A percentile compares a stretch with the other conserved stretches of the same genome.
Conservation (phyloP, 2,797 vertebrate genomes). For the Artibeus lituratus region DNA sequence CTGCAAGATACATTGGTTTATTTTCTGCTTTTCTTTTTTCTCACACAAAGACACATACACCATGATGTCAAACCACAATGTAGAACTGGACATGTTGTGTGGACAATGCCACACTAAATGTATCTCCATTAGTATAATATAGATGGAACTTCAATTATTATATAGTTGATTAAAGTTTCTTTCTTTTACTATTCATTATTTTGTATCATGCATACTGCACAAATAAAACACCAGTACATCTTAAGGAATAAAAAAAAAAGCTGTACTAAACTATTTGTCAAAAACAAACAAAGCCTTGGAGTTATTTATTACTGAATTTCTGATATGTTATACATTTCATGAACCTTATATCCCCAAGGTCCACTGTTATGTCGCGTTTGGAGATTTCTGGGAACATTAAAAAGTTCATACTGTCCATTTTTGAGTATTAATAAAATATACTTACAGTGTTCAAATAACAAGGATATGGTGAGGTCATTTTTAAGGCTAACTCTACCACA, state of each 20-base stretch:
- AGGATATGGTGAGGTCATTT: background rate
- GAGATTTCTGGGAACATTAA: background rate
- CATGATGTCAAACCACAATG: background rate
- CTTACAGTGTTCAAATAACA: background rate
- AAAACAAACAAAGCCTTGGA: background rate
- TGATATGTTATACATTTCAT: background rate
- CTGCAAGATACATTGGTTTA: slow-evolving; percentile 61
- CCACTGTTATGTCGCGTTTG: background rate
- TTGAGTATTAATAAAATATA: background rate
- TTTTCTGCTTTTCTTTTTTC: slow-evolving; percentile 67
- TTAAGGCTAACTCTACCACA: background rate
- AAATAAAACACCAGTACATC: background rate
- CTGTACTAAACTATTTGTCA: background rate
- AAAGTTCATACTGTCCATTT: background rate
- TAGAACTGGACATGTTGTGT: background rate
- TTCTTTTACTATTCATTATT: background rate
- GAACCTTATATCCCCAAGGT: background rate
- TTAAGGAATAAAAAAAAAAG: background rate
- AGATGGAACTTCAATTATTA: background rate
- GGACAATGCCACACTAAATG: background rate
- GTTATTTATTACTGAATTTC: background rate
- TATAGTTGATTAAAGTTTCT: background rate
- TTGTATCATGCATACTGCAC: background rate
- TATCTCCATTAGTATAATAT: background rate
- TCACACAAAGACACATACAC: slow-evolving; percentile 36